Evolutionary conservation across 2,888 invertebrate genomes (phyloP).

Genomic region (Iphiclides podalirius): DNA sequence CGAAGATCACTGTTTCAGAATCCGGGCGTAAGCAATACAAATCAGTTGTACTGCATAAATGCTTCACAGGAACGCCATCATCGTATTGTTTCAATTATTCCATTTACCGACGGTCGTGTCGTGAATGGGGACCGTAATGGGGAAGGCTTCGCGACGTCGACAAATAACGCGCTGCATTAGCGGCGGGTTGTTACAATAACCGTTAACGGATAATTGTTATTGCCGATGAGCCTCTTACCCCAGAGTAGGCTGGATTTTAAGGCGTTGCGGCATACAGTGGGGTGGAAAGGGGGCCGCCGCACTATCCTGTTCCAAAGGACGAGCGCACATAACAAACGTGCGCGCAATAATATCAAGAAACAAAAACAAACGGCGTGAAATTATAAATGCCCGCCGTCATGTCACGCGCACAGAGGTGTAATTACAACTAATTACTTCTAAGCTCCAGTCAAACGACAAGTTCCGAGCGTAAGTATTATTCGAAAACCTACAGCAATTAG

Average conservation of each 20-base stretch:
- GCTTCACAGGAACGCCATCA: too few relatives aligned
- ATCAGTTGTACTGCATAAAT: too few relatives aligned
- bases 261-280: constrained; percentile 27
- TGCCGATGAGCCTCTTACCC: constrained; percentile 40
- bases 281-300: constrained; percentile 24
- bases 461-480: neutral
- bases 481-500: neutral
- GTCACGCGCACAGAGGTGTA: neutral
- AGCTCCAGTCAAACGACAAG: neutral
- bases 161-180: constrained; percentile 62
- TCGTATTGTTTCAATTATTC: constrained; percentile 27
- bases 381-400: neutral
- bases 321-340: too few relatives aligned
- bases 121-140: constrained; percentile 33
- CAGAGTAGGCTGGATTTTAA: constrained; percentile 34
- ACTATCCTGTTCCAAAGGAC: constrained; percentile 37
- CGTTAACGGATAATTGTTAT: constrained; percentile 69
- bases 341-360: too few relatives aligned
- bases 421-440: constrained; percentile 3
- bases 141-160: constrained; percentile 27
- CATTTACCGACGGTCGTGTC: constrained; percentile 21
- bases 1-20: too few relatives aligned
- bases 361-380: neutral
- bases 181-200: constrained; percentile 57
- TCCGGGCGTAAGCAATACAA: too few relatives aligned